Base-by-base conservation (phyloP, 2,888 invertebrate genomes). In the Tachina lurida region DNA sequence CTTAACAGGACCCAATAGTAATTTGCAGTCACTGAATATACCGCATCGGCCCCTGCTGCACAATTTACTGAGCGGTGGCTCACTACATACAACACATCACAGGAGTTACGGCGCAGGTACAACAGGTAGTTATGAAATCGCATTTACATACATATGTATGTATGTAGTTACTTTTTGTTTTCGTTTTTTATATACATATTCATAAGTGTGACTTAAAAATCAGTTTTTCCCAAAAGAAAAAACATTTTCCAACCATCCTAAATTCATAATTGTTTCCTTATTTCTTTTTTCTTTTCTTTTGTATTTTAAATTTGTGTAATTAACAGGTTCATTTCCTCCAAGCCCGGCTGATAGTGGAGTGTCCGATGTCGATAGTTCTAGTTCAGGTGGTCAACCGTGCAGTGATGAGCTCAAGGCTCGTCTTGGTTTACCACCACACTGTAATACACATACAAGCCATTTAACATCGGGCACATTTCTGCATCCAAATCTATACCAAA, bases 301-400 rank as follows among this genome's bases (percentile, higher is more conserved):
- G 31, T 31, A 31, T 31, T 31, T 31, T 31, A 31, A 31, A n/a
- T 52, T 71, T 84, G 65, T 80, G 45, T 77, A 68, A 70, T 77
- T 78, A 68, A 75, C 81, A 97, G 98, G 98, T 93, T 98, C 98
- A 90, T 95, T 98, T 92, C 98, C 98, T 87, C 98, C 98, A 76
- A 98, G 98, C 93, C 98, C 98, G 87, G 98, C 98, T 75, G 98
- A 99, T 94, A 98, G 98, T 92, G 98, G 98, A 87, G 98, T 98
- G 74, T 98, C 98, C 83, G 98, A 98, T 93, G 98, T 98, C 90
- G 98, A 98, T 94, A 98, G 98, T 89, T 98, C 98, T 88, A 98
- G 97, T 89, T 95, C 95, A 60, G 96, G 96, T 87, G 96, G 95
- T 87, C 95, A 95, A 92, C 94, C 93, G 63, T 93, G 93, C 87